Conservation (phyloP, 2,888 invertebrate genomes). For the Xestobium rufovillosum region DNA sequence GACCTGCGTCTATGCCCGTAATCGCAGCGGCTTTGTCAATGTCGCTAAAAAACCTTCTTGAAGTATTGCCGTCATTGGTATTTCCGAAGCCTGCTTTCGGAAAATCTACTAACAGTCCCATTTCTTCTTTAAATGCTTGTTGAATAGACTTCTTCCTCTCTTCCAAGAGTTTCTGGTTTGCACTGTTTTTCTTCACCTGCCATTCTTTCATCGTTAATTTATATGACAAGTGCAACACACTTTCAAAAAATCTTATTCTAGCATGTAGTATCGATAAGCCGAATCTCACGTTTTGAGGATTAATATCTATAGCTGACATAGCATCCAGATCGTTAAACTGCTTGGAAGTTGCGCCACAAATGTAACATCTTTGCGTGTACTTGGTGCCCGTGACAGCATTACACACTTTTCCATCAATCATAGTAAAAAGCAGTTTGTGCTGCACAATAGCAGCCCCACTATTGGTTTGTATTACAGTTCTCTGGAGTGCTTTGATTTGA, state of each 20-base stretch:
- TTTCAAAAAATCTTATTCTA: constrained; percentile 19
- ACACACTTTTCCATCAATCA: constrained; percentile 30
- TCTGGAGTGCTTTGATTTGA: background rate
- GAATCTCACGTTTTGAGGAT: constrained; percentile 7
- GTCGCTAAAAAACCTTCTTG: constrained; percentile 23
- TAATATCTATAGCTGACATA: background rate
- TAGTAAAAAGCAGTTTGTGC: constrained; percentile 19
- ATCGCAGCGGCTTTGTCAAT: constrained; percentile 25
- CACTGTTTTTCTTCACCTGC: constrained; percentile 9
- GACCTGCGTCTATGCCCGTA: constrained; percentile 28
- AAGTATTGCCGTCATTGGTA: constrained; percentile 9
- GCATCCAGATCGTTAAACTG: background rate
- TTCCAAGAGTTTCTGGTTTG: constrained; percentile 7
- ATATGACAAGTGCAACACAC: constrained; percentile 8
- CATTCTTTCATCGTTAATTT: constrained; percentile 9
- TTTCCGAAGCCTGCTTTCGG: constrained; percentile 5
- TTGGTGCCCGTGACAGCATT: constrained; percentile 25
- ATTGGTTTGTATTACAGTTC: background rate
- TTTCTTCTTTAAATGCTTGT: constrained; percentile 17
- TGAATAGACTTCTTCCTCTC: constrained; percentile 24
- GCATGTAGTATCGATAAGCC: constrained; percentile 20
- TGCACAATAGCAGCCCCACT: constrained; percentile 8
- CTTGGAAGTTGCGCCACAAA: constrained; percentile 26
- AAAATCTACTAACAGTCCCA: constrained; percentile 10
- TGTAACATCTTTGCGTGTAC: constrained; percentile 26